These are phyloP conservation scores for Drosophila demipolita DNA, from an alignment of 2,888 invertebrate species.

Conservation along the genomic window DNA sequence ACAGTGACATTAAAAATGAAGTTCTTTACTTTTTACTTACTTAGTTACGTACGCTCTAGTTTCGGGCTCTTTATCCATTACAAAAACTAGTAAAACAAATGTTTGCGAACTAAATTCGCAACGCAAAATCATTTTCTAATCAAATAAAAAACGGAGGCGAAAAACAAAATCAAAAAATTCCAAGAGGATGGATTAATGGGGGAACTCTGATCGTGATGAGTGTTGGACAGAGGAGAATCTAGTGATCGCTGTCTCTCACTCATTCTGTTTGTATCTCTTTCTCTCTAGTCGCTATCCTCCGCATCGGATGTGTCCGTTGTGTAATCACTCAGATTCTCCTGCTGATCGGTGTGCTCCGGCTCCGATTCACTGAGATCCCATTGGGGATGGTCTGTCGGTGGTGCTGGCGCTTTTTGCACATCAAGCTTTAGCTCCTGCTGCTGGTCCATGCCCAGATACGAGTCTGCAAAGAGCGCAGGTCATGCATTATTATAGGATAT, in stretches of 20 bases:
- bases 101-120: constrained; percentile 59
- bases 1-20: constrained; percentile 76
- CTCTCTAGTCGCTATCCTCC: constrained; percentile 85
- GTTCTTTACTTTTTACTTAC: constrained; percentile 55
- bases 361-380: constrained; percentile 99
- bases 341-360: constrained; percentile 88
- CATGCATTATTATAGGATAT: not conserved
- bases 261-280: constrained; percentile 6
- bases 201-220: not conserved
- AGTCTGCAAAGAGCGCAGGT: constrained; percentile 87
- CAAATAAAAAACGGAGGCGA: constrained; percentile 24
- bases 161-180: constrained; percentile 42
- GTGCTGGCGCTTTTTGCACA: constrained; percentile 97
- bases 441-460: constrained; percentile 98
- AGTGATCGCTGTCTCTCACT: constrained; percentile 18
- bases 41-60: constrained; percentile 77
- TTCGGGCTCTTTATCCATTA: constrained; percentile 65
- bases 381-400: constrained; percentile 97
- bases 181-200: constrained; percentile 14
- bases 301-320: constrained; percentile 89
- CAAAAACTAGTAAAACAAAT: constrained; percentile 82
- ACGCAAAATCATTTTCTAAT: constrained; percentile 73
- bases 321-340: constrained; percentile 88
- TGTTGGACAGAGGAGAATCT: constrained; percentile 58
- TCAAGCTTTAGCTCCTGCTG: constrained; percentile 98